A percentile compares a stretch with the other conserved stretches of the same genome.
Conservation (phyloP, 2,797 vertebrate species). For the Paedocypris micromegethes region DNA sequence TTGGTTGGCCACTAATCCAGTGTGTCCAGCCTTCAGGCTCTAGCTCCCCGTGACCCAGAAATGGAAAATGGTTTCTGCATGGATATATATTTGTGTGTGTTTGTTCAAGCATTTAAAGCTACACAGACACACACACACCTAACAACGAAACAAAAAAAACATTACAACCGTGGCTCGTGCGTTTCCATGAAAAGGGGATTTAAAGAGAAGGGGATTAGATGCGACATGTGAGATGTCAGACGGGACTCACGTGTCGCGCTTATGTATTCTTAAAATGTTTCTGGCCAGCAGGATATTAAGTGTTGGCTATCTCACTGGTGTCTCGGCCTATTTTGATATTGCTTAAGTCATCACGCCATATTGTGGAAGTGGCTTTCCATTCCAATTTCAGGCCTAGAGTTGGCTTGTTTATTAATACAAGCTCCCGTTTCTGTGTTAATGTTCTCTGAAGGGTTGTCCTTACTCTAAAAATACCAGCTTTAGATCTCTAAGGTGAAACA, state of each 20-base stretch:
- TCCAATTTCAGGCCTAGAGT: constrained; percentile 55
- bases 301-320: constrained; percentile 10
- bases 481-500: constrained; percentile 61
- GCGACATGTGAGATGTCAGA: not conserved
- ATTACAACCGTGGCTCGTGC: not conserved
- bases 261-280: constrained; percentile 1
- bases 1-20: too few relatives aligned
- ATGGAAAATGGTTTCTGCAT: too few relatives aligned
- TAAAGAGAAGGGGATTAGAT: constrained; percentile 7
- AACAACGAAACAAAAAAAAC: too few relatives aligned
- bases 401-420: constrained; percentile 64
- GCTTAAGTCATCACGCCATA: constrained; percentile 56
- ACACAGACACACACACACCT: too few relatives aligned
- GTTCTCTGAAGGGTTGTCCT: constrained; percentile 57
- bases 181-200: constrained; percentile 9
- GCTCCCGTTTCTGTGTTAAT: constrained; percentile 61
- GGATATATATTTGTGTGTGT: too few relatives aligned
- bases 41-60: too few relatives aligned
- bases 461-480: constrained; percentile 60
- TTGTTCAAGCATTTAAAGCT: too few relatives aligned
- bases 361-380: constrained; percentile 50
- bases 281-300: constrained; percentile 4
- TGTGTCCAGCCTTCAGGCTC: too few relatives aligned
- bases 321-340: constrained; percentile 51
- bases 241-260: not conserved